Conservation (phyloP, 2,888 invertebrate genomes). For the Pyrrhia umbra region DNA sequence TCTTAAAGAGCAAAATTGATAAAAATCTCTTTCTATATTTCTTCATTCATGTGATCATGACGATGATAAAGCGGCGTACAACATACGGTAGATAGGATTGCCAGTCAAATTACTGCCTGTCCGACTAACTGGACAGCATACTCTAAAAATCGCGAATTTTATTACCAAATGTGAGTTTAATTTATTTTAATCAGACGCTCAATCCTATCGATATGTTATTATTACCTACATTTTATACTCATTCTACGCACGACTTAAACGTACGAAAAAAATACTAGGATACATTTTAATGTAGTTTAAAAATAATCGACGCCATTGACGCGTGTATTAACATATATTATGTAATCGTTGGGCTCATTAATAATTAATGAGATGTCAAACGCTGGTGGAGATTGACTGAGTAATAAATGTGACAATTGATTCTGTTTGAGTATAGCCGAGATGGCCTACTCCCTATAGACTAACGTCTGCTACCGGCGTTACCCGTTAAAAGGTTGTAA, state of each 20-base stretch:
- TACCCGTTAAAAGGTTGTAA: too few relatives aligned
- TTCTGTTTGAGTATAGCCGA: constrained; percentile 12
- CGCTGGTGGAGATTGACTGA: constrained; percentile 9
- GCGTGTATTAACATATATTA: neutral
- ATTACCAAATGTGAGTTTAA: neutral
- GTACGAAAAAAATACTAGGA: constrained; percentile 11
- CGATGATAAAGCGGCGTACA: too few relatives aligned
- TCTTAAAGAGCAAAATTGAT: too few relatives aligned
- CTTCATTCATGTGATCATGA: too few relatives aligned
- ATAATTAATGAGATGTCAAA: constrained; percentile 33
- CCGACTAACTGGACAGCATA: too few relatives aligned
- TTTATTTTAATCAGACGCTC: neutral
- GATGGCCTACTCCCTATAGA: neutral
- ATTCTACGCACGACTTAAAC: constrained; percentile 42
- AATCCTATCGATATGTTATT: neutral
- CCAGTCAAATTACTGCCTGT: neutral
- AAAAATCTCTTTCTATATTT: too few relatives aligned
- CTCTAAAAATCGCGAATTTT: neutral
- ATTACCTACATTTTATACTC: neutral
- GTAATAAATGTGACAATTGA: constrained; percentile 7
- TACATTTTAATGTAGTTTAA: constrained; percentile 8
- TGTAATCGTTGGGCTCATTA: too few relatives aligned
- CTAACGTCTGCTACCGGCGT: too few relatives aligned
- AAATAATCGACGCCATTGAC: constrained; percentile 24
- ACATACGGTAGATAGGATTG: too few relatives aligned